Evolutionary conservation across 2,888 invertebrate species (phyloP).

Genomic region (Lasioglossum pauxillum): DNA sequence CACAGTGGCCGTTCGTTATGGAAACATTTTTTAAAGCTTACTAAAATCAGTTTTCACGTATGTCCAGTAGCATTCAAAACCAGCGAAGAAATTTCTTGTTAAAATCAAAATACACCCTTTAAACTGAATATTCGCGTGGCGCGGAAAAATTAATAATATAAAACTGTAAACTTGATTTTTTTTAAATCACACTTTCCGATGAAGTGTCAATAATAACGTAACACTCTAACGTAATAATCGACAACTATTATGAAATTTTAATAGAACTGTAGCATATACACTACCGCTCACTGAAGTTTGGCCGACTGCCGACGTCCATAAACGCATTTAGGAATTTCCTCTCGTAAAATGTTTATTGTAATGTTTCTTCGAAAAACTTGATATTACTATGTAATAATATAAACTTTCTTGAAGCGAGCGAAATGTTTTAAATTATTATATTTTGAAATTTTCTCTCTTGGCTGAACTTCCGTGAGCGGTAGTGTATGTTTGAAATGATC

Average conservation of each 20-base stretch:
- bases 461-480: too few relatives aligned
- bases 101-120: neutral
- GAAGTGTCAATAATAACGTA: neutral
- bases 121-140: neutral
- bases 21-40: neutral
- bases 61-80: neutral
- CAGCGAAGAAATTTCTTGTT: neutral
- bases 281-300: too few relatives aligned
- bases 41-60: slow-evolving; percentile 2
- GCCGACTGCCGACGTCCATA: too few relatives aligned
- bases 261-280: neutral
- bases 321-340: too few relatives aligned
- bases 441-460: too few relatives aligned
- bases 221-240: neutral
- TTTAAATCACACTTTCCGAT: neutral
- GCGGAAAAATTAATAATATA: neutral
- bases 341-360: too few relatives aligned
- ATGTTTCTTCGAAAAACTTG: too few relatives aligned
- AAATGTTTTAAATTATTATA: too few relatives aligned
- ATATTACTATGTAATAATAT: too few relatives aligned
- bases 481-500: neutral
- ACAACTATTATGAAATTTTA: neutral
- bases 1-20: neutral
- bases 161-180: neutral
- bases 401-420: too few relatives aligned